These are phyloP conservation scores for Tolmerus cingulatus DNA, from an alignment of 2,888 invertebrate genomes.

Conservation along the genomic window DNA sequence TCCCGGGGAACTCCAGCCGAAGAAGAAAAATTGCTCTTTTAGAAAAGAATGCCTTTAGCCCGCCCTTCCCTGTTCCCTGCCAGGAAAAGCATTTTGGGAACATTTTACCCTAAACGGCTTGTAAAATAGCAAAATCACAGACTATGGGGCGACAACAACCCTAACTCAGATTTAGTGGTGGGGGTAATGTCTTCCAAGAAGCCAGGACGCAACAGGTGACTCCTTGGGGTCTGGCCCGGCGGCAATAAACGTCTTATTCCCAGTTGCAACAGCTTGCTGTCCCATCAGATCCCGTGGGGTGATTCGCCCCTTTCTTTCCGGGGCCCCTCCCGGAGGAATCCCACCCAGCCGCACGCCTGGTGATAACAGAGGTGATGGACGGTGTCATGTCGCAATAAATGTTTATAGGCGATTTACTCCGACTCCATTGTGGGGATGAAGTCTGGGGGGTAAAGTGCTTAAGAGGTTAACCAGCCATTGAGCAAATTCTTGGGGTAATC, in stretches of 20 bases:
- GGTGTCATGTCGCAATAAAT: conserved; percentile 47
- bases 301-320: neutral
- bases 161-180: neutral
- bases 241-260: conserved; percentile 22
- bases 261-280: neutral
- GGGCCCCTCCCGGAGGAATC: neutral
- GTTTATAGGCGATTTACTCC: conserved; percentile 47
- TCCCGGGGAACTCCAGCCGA: neutral
- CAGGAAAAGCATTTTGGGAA: neutral
- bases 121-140: conserved; percentile 2
- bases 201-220: conserved; percentile 43
- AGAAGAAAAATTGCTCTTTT: conserved; percentile 12
- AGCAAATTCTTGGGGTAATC: conserved; percentile 44
- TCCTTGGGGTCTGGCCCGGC: conserved; percentile 22
- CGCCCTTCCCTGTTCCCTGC: neutral
- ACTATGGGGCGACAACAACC: conserved; percentile 1
- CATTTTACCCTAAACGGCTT: conserved; percentile 21
- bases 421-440: conserved; percentile 44
- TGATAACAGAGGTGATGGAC: conserved; percentile 35
- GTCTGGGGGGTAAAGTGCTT: conserved; percentile 39
- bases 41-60: neutral
- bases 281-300: neutral
- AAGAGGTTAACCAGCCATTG: conserved; percentile 48
- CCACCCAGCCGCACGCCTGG: neutral
- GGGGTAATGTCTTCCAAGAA: conserved; percentile 46